These are phyloP conservation scores for Cochlearius cochlearius DNA, from an alignment of 2,113 vertebrate species.

Conservation along the genomic window DNA sequence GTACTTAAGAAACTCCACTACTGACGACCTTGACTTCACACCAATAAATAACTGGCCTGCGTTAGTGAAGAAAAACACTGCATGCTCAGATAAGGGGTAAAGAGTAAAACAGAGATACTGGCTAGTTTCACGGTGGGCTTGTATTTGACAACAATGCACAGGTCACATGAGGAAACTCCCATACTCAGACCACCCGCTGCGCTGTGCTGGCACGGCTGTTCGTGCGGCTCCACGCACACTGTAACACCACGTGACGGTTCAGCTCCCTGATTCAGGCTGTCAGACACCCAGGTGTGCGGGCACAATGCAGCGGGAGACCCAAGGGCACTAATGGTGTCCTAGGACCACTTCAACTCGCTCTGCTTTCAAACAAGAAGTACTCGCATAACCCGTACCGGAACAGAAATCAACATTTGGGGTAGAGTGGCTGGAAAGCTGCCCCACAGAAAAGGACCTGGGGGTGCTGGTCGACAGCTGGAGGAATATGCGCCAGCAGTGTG, in stretches of 20 bases:
- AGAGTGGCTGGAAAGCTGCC: no score
- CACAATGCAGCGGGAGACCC: neutral
- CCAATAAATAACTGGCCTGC: neutral
- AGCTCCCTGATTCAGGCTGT: neutral
- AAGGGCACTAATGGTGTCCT: neutral
- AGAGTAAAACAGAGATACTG: neutral
- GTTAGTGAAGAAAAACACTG: neutral
- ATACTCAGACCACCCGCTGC: neutral
- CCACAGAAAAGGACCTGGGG: no score
- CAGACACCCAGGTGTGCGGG: neutral
- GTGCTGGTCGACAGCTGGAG: no score
- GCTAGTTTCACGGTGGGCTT: neutral
- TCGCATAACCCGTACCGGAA: neutral
- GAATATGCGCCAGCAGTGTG: no score
- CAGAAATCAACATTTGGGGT: neutral
- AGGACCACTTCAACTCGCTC: rapidly evolving
- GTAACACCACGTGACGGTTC: neutral
- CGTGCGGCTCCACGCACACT: neutral
- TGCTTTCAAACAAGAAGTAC: neutral
- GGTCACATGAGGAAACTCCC: rapidly evolving
- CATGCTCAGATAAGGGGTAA: neutral
- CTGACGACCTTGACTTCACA: neutral
- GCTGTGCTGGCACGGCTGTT: neutral
- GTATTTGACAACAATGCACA: rapidly evolving
- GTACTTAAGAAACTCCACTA: neutral